Conservation (phyloP, 92 coral and sea anemone genomes). For the Siderastrea siderea region DNA sequence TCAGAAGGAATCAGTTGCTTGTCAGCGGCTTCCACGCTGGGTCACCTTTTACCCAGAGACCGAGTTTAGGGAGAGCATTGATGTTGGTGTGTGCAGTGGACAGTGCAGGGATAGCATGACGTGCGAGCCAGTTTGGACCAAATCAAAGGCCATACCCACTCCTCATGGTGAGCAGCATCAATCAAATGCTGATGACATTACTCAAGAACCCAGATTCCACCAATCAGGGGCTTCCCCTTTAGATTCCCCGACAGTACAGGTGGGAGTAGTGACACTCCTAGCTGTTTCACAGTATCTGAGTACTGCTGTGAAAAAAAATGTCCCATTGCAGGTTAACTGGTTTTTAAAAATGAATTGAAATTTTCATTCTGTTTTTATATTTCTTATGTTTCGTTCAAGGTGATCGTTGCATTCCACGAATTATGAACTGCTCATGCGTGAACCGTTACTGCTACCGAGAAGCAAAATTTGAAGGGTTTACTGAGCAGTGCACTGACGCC, state of each 20-base stretch:
- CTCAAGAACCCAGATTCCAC: no score
- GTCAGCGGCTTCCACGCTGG: conserved; percentile 27
- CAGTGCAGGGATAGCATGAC: not conserved
- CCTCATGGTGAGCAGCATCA: not conserved
- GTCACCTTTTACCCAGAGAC: conserved; percentile 8
- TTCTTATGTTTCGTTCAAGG: not conserved
- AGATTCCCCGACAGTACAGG: no score
- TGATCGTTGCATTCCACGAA: conserved; percentile 1
- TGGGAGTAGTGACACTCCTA: no score
- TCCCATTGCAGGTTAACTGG: no score
- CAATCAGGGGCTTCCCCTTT: no score
- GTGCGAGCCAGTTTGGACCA: not conserved
- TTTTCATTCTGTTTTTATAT: no score
- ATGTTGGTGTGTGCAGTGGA: conserved; percentile 26
- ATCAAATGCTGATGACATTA: no score
- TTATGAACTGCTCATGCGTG: not conserved
- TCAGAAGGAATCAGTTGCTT: not conserved
- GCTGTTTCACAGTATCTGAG: no score
- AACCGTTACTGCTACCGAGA: conserved; percentile 7
- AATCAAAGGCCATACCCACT: not conserved
- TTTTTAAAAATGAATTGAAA: no score
- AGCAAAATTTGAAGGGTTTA: not conserved
- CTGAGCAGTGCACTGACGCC: not conserved
- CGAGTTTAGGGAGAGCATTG: not conserved
- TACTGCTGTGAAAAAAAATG: no score